phyloP scores from a whole-genome alignment of 2,113 vertebrate species.

The Macrotus californicus region DNA sequence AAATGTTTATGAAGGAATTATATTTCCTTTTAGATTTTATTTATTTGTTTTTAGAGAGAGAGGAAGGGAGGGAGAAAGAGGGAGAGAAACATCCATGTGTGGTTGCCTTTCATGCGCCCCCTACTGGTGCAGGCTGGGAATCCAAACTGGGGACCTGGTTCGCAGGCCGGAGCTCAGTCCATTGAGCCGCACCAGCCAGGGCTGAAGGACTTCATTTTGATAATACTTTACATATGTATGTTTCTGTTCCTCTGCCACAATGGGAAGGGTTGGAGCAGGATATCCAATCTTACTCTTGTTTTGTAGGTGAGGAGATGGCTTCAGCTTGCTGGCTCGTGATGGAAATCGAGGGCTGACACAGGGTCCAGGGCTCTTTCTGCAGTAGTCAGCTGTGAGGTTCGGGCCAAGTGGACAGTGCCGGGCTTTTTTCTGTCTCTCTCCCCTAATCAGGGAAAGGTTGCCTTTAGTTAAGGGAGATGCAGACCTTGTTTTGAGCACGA shows the following conservation, averaged over 20 bases:
- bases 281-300: background rate
- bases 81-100: background rate
- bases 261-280: background rate
- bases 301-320: background rate
- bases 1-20: background rate
- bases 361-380: background rate
- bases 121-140: no score
- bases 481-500: background rate
- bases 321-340: background rate
- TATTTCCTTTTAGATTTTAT: no score
- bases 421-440: background rate
- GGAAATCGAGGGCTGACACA: background rate
- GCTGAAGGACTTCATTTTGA: background rate
- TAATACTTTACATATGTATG: background rate
- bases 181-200: background rate
- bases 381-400: background rate
- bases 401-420: fast-evolving
- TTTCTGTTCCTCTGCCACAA: background rate
- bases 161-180: no score
- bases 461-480: background rate
- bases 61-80: background rate
- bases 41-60: no score
- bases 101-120: no score
- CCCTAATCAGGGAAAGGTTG: no score
- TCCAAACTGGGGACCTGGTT: no score